Base-by-base conservation (phyloP, 1,140 invertebrate genomes). In the Varroa destructor region DNA sequence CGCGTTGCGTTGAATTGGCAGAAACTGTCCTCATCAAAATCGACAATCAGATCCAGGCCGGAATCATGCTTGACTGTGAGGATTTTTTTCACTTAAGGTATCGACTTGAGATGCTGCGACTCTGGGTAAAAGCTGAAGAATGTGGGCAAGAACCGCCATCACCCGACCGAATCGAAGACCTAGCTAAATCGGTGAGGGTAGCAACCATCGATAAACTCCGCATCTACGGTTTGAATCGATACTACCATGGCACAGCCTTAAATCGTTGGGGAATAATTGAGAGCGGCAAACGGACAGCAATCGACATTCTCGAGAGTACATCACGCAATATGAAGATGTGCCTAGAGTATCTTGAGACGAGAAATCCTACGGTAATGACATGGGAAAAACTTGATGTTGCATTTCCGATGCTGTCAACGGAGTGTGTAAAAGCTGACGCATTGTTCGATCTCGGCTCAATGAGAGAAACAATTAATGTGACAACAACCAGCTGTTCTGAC, bases 341-440 rank as follows among this genome's bases (percentile, higher is more conserved):
- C n/a, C 40, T 67, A 10, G 46, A 37, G 6, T 42, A 37, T 8
- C 46, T 67, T 40, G 46, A 67, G 61, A 25, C 37, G 36, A 37
- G 61, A 40, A 67, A 67, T 12, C 46, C 61, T 5, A 40, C 61
- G 3, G 46, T 67, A 46, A 67, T 46, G 12, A 67, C 61, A 14
- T 67, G 61, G 61, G 61, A 67, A 37, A 14, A 2, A 43, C 46
- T 67, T 2, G 61, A 67, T 5, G 37, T 67, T 25, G 40, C 61
- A 12, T 8, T 40, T 67, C 61, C 46, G 12, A 37, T 25, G 36
- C 61, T 67, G 10, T 12, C 37, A 51, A 51, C 46, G 46, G 46
- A 51, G 46, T 51, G 46, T 51, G 46, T 67, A 5, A 58, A 58
- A 58, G 61, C 61, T 12, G 37, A 67, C 40, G 46, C 46, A 14